Evolutionary conservation across 1,140 invertebrate species (phyloP), one percentile per base, ranked within the genome.

Genomic region (Camponotus vicinus): DNA sequence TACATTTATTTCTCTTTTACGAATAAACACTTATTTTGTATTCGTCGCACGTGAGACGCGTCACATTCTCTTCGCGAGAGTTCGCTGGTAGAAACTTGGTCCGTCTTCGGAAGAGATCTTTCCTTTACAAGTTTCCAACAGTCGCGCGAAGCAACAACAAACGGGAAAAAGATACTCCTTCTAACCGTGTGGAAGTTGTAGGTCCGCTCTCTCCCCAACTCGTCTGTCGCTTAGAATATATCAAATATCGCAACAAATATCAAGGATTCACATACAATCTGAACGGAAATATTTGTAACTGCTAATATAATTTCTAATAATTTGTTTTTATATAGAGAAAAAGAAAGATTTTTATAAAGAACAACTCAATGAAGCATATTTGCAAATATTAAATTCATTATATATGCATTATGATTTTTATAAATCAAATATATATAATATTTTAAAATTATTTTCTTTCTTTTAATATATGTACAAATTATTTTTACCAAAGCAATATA

Each of bases 21-120:
- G 55, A 83, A 63, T 75, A 83, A 83, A 83, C 32, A 83, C 79
- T 83, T 83, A 83, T 83, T 83, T 83, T 57, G n/a, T 61, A 83
- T 75, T 73, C 79, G 69, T 61, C 42, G 69, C 79, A 83, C 79
- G 79, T 75, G 69, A 61, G 52, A 18, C 55, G 55, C 32, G 79
- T 75, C 79, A 75, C 69, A 83, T 75, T 75, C 69, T 83, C 42
- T 83, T 75, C 49, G 32, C 49, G 45, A 52, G 49, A 73, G 70
- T 73, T 73, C 27, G 57, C 79, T 27, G 55, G n/a, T 11, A 61
- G 55, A 75, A 83, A 75, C 69, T 83, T 83, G 40, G 42, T 80
- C 40, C 49, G 49, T 32, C 49, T 73, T 82, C 40, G 79, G 55
- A 61, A 40, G 40, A 40, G 79, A 75, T 73, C 69, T 75, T 83